A percentile compares a stretch with the other conserved stretches of the same genome.
These are phyloP conservation scores for Diaphora mendica DNA, from an alignment of 2,888 invertebrate genomes.

Conservation along the genomic window DNA sequence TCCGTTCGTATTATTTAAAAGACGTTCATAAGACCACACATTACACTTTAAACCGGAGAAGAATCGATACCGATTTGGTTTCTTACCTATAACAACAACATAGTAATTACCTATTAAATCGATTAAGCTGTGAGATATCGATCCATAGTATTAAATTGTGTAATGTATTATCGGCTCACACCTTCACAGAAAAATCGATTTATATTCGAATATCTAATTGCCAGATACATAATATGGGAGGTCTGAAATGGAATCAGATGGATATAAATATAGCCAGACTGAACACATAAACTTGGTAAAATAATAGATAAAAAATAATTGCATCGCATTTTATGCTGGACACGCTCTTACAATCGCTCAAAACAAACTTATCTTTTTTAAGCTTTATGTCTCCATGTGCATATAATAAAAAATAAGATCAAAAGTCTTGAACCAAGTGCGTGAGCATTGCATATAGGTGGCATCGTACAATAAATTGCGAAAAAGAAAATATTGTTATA, in stretches of 20 bases:
- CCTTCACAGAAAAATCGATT: slow-evolving; percentile 55
- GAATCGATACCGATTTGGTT: slow-evolving; percentile 67
- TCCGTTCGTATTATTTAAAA: slow-evolving; percentile 59
- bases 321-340: slow-evolving; percentile 59
- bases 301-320: slow-evolving; percentile 49
- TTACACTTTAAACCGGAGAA: slow-evolving; percentile 61
- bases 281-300: slow-evolving; percentile 38
- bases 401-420: slow-evolving; percentile 68
- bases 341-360: slow-evolving; percentile 59
- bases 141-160: slow-evolving; percentile 68
- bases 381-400: slow-evolving; percentile 72
- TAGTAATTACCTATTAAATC: slow-evolving; percentile 69
- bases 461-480: slow-evolving; percentile 72
- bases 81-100: slow-evolving; percentile 62
- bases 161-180: slow-evolving; percentile 69
- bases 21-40: slow-evolving; percentile 74
- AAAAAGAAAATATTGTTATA: slow-evolving; percentile 64
- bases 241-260: slow-evolving; percentile 34
- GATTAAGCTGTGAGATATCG: slow-evolving; percentile 68
- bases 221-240: slow-evolving; percentile 46
- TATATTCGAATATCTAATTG: slow-evolving; percentile 51
- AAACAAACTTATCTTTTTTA: slow-evolving; percentile 68
- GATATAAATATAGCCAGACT: slow-evolving; percentile 28
- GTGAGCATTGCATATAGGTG: slow-evolving; percentile 58
- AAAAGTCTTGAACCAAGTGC: slow-evolving; percentile 71